These are phyloP conservation scores for Gavialis gangeticus DNA, from an alignment of 2,113 vertebrate species.

Conservation along the genomic window DNA sequence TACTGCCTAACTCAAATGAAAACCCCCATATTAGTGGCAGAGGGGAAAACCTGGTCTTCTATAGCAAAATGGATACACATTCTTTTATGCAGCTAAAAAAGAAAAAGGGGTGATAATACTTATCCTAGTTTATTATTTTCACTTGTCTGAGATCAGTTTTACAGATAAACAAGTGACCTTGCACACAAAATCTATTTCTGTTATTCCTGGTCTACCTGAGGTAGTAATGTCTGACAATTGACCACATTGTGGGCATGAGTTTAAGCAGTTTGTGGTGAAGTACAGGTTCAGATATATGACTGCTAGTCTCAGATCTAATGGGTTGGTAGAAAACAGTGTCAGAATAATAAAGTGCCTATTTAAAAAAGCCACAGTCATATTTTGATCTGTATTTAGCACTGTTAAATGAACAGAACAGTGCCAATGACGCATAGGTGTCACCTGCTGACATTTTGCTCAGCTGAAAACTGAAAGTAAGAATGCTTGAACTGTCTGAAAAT, in stretches of 20 bases:
- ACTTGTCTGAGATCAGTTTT: neutral
- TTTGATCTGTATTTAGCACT: neutral
- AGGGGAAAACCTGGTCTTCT: too few relatives aligned
- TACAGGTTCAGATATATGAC: neutral
- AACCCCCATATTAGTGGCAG: too few relatives aligned
- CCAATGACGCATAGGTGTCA: neutral
- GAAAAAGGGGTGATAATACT: neutral
- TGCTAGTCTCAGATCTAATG: neutral
- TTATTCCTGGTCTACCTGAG: neutral
- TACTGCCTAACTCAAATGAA: too few relatives aligned
- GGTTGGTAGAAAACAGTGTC: neutral
- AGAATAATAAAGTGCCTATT: neutral
- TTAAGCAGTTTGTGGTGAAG: neutral
- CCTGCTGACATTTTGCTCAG: constrained; percentile 6
- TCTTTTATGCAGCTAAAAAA: neutral
- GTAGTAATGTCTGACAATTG: neutral
- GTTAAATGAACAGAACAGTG: neutral
- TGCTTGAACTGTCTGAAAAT: neutral
- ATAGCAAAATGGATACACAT: too few relatives aligned
- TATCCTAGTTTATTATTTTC: neutral
- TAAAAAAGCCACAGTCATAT: neutral
- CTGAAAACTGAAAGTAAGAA: neutral
- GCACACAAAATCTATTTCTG: neutral
- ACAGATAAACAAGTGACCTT: neutral
- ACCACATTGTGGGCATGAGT: neutral